Conservation (phyloP, 2,888 invertebrate species). For the Cistogaster globosa region DNA sequence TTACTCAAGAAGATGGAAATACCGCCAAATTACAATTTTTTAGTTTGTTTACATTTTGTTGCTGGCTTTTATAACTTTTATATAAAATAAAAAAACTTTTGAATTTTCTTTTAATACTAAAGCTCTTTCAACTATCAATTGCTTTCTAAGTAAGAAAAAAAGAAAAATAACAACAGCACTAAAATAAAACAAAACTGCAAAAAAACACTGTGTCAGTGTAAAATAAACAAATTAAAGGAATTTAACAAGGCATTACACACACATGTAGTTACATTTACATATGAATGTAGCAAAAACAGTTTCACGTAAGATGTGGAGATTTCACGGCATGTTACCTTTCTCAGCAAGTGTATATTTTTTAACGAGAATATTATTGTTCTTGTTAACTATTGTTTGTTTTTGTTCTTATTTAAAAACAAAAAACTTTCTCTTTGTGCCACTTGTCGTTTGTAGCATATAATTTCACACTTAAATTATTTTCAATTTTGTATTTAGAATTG, state of each 20-base stretch:
- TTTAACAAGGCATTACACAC: slow-evolving; percentile 27
- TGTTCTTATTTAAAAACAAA: too few relatives aligned
- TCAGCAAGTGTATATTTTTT: not conserved
- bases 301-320: slow-evolving; percentile 29
- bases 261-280: not conserved
- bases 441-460: too few relatives aligned
- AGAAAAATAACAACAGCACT: too few relatives aligned
- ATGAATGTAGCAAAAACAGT: not conserved
- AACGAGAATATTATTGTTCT: slow-evolving; percentile 11
- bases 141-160: too few relatives aligned
- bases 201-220: slow-evolving; percentile 45
- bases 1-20: slow-evolving; percentile 14
- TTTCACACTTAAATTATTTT: too few relatives aligned
- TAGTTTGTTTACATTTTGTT: slow-evolving; percentile 54
- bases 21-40: slow-evolving; percentile 58
- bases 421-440: too few relatives aligned
- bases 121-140: too few relatives aligned
- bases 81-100: not conserved
- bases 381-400: too few relatives aligned
- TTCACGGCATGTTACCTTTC: slow-evolving; percentile 33
- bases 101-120: too few relatives aligned
- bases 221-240: slow-evolving; percentile 62
- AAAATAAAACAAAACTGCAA: not conserved
- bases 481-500: too few relatives aligned
- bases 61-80: not conserved